Evolutionary conservation across 92 coral and sea anemone species (phyloP).

Genomic region (Porites lobata): DNA sequence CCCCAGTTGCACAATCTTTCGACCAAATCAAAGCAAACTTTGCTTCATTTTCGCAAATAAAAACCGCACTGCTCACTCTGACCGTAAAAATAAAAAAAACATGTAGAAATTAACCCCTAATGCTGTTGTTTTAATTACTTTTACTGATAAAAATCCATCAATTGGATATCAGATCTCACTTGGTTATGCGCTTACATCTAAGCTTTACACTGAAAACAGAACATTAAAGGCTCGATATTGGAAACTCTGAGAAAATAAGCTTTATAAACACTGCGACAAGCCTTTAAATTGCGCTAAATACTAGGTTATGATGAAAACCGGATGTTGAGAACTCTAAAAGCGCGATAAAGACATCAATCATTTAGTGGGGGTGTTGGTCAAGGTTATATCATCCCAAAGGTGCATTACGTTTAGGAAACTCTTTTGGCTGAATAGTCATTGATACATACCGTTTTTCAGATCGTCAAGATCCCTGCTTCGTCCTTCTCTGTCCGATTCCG

Average conservation of each 20-base stretch:
- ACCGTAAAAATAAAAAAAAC: no score
- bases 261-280: not conserved
- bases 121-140: not conserved
- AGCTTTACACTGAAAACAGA: not conserved
- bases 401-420: not conserved
- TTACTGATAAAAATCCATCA: no score
- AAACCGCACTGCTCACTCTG: not conserved
- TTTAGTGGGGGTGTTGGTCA: not conserved
- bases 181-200: not conserved
- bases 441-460: conserved; percentile 37
- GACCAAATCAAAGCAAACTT: not conserved
- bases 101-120: not conserved
- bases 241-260: not conserved
- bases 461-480: conserved; percentile 29
- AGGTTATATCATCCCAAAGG: not conserved
- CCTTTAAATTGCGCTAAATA: conserved; percentile 17
- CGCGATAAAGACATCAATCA: not conserved
- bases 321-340: not conserved
- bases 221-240: not conserved
- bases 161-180: not conserved
- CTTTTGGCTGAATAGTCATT: not conserved
- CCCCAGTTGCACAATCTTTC: no score
- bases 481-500: conserved; percentile 6
- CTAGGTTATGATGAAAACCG: conserved; percentile 10
- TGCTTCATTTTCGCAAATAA: not conserved